Base-by-base conservation (phyloP, 2,113 vertebrate species). In the Globicephala melas region DNA sequence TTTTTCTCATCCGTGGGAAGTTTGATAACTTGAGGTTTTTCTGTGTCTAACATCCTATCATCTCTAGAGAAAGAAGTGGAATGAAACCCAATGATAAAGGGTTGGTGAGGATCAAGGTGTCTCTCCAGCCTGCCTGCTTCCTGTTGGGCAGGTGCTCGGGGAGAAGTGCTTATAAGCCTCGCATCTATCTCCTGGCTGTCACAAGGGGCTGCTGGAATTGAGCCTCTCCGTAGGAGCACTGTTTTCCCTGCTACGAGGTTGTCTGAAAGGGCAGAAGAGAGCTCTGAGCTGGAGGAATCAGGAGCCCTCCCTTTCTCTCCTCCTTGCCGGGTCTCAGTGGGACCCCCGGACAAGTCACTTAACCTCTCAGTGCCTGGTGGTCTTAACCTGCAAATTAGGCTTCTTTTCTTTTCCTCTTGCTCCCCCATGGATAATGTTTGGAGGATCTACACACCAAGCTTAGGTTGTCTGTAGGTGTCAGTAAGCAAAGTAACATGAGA, bases 201-300 rank as follows among this genome's bases (percentile, higher is more conserved):
- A 88, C 73, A 80, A 97, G 76, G 20, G 53, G 65, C 79, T 85
- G 53, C 62, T 9, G 8, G 47, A 60, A 21, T 87, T 1, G 5
- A 71, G 89, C 23, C 47, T 95, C 77, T 97, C 88, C 15, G 11
- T 20, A 41, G 93, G 88, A 89, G 82, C 74, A 73, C 58, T 80
- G 38, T 50, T 91, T 95, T 62, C 31, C 76, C 58, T 55, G 68
- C 65, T 65, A 65, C 6, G 41, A 94, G 79, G 21, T 79, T 87
- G 73, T 97, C 89, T 96, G 87, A 88, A 95, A 85, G 86, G 50
- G 33, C 68, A 93, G 68, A 81, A 91, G n/a, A 70, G 67, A 93
- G 86, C 13, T 47, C 41, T n/a, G 71, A 41, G 60, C 88, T 71
- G 76, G 38, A 60, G 65, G 62, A 71, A 95, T 53, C 47, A 67